Evolutionary conservation across 2,888 invertebrate genomes (phyloP).

Genomic region (Odontomyia ornata): DNA sequence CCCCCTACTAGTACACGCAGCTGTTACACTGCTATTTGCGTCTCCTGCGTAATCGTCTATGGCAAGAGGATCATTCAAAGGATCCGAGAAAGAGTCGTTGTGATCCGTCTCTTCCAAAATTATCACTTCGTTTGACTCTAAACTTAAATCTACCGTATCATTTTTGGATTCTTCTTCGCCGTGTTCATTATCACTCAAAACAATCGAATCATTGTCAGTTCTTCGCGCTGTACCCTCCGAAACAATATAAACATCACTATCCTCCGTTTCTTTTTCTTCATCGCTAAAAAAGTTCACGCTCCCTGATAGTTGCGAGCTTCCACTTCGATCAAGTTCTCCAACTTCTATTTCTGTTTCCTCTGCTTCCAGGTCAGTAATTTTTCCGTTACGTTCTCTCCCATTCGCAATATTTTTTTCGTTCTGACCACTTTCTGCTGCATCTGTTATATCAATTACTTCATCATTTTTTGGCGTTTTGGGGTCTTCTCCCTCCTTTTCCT

Average conservation of each 20-base stretch:
- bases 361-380: no score
- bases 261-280: not conserved
- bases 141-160: constrained; percentile 54
- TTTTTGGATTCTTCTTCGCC: constrained; percentile 52
- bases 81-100: constrained; percentile 58
- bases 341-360: no score
- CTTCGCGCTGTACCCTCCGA: not conserved
- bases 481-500: not conserved
- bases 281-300: not conserved
- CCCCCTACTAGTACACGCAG: not conserved
- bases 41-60: constrained; percentile 58
- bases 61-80: constrained; percentile 61
- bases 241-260: not conserved
- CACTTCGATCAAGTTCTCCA: no score
- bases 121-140: constrained; percentile 56
- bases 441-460: not conserved
- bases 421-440: no score
- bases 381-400: no score
- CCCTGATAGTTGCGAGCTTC: no score
- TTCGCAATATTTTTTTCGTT: no score
- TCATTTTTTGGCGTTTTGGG: not conserved
- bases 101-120: constrained; percentile 57
- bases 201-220: not conserved
- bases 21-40: constrained; percentile 44
- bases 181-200: constrained; percentile 32